Percentiles rank a stretch among this genome's conserved stretches.
Evolutionary conservation across 2,888 invertebrate genomes (phyloP).

Genomic region (Drosophila hawaiiensis): DNA sequence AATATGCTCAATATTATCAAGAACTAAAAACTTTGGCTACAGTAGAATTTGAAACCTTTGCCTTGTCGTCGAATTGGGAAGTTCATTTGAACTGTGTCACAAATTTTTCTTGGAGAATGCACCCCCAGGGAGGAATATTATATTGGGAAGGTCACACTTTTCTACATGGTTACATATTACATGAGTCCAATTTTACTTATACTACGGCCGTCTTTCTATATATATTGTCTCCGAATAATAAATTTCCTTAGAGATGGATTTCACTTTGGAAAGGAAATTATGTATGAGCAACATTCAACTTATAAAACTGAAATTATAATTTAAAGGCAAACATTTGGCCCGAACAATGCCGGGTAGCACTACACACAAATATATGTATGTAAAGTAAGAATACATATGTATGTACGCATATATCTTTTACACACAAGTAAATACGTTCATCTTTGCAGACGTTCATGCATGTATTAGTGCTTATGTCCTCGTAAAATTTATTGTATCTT

Average conservation of each 20-base stretch:
- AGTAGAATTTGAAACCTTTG: background rate
- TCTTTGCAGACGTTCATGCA: background rate
- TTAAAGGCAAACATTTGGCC: background rate
- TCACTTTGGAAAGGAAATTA: background rate
- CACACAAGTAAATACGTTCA: background rate
- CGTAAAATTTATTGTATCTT: background rate
- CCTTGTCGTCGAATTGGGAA: background rate
- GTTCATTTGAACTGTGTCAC: background rate
- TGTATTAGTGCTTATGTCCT: background rate
- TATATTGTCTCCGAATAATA: background rate
- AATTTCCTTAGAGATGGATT: background rate
- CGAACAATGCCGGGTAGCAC: slow-evolving; percentile 12
- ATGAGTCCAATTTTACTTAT: background rate
- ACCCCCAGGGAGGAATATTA: background rate
- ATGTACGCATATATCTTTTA: slow-evolving; percentile 5
- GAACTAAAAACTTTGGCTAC: background rate
- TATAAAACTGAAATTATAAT: background rate
- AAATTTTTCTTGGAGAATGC: background rate
- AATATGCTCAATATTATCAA: background rate
- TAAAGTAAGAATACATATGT: slow-evolving; percentile 3
- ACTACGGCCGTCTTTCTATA: background rate
- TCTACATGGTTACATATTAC: slow-evolving; percentile 1
- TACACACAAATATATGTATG: slow-evolving; percentile 5
- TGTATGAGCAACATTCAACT: background rate
- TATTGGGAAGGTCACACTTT: background rate